Conservation (phyloP, 2,797 vertebrate genomes). For the Antennarius maculatus region DNA sequence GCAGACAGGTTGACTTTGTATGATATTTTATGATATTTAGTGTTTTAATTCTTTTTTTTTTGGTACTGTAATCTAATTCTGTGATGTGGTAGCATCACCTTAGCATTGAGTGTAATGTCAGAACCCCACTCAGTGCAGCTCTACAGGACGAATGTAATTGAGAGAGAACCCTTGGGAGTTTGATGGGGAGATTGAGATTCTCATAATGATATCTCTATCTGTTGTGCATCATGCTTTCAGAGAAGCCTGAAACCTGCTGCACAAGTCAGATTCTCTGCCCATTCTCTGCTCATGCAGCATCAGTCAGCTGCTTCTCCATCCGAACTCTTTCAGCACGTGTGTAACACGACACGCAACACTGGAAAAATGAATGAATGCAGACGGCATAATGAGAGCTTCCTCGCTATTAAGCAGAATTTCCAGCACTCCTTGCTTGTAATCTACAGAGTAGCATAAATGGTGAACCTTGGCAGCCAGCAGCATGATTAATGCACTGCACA, state of each 20-base stretch:
- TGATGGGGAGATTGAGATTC: constrained; percentile 59
- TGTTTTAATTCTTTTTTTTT: constrained; percentile 69
- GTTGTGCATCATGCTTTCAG: constrained; percentile 39
- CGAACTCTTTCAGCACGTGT: constrained; percentile 20
- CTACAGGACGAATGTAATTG: constrained; percentile 64
- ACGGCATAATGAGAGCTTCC: constrained; percentile 53
- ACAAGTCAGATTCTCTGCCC: neutral
- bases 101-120: constrained; percentile 66
- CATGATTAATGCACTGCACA: constrained; percentile 76
- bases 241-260: constrained; percentile 7
- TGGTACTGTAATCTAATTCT: constrained; percentile 62
- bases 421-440: constrained; percentile 55
- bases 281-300: constrained; percentile 15
- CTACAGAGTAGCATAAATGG: constrained; percentile 64
- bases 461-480: constrained; percentile 63
- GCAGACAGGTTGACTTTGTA: neutral
- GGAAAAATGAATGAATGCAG: constrained; percentile 46
- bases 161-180: constrained; percentile 66
- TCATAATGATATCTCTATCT: constrained; percentile 62
- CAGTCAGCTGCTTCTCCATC: constrained; percentile 20
- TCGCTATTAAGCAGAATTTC: constrained; percentile 64
- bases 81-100: constrained; percentile 70
- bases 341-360: constrained; percentile 24
- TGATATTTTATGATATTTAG: constrained; percentile 52
- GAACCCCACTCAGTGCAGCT: constrained; percentile 50